Evolutionary conservation across 2,888 invertebrate species (phyloP).

Genomic region (Rhagophthalmus giganteus): DNA sequence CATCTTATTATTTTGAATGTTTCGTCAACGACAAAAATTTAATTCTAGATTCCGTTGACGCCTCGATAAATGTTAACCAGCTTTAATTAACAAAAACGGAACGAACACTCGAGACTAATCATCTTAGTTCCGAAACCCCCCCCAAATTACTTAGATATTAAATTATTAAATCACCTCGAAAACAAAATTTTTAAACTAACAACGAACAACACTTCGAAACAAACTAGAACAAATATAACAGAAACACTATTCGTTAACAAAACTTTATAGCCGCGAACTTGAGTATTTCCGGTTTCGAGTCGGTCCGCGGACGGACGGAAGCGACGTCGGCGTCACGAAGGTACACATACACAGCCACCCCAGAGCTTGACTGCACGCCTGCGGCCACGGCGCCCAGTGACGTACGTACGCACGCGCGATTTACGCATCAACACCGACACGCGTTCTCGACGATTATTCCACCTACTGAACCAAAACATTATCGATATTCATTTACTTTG

Average conservation of each 20-base stretch:
- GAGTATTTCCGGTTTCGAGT: slow-evolving; percentile 23
- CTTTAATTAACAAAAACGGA: no score
- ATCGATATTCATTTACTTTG: slow-evolving; percentile 12
- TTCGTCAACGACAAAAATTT: no score
- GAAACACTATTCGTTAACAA: slow-evolving; percentile 3
- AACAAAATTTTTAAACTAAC: no score
- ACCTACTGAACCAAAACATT: slow-evolving; percentile 26
- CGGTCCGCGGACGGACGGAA: slow-evolving; percentile 15
- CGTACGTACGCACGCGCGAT: slow-evolving; percentile 29
- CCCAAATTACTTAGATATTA: no score
- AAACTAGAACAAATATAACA: no score
- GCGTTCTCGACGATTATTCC: slow-evolving; percentile 21
- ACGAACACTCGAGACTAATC: no score
- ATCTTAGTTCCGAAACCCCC: no score
- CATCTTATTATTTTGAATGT: no score
- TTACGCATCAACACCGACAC: slow-evolving; percentile 16
- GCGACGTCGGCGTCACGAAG: slow-evolving; percentile 22
- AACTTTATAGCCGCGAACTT: slow-evolving; percentile 4
- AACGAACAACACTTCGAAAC: no score
- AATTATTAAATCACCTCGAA: no score
- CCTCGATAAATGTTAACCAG: no score
- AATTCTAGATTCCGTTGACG: no score
- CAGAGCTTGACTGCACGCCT: slow-evolving; percentile 26
- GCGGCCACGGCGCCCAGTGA: slow-evolving; percentile 31
- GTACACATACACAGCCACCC: slow-evolving; percentile 18